phyloP scores from a whole-genome alignment of 1,140 invertebrate genomes.

The Leptinotarsa lineolata region DNA sequence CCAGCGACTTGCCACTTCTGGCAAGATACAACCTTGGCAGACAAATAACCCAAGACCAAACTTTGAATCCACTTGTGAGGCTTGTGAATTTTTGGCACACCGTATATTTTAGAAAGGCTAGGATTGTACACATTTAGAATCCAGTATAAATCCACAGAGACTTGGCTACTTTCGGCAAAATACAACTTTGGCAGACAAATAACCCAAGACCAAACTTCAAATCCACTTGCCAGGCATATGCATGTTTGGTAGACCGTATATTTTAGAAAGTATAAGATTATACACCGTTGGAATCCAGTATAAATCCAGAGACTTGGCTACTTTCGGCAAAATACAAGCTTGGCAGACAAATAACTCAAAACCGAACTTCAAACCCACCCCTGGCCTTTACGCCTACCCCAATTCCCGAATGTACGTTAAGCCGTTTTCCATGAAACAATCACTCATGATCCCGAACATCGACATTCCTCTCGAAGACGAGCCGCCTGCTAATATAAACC shows the following conservation, averaged over 20 bases:
- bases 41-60: too few species aligned
- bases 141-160: too few species aligned
- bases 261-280: too few species aligned
- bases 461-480: conserved; percentile 10
- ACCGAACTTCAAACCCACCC: background rate
- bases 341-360: too few species aligned
- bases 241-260: too few species aligned
- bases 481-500: conserved; percentile 36
- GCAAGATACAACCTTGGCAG: background rate
- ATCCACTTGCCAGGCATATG: background rate
- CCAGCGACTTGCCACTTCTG: too few species aligned
- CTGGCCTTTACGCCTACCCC: background rate
- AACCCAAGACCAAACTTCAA: too few species aligned
- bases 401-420: background rate
- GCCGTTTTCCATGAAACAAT: conserved; percentile 27
- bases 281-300: too few species aligned
- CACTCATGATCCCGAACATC: conserved; percentile 27
- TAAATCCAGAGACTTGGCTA: background rate
- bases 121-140: too few species aligned
- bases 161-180: too few species aligned
- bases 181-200: background rate
- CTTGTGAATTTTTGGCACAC: too few species aligned
- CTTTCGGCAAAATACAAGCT: background rate
- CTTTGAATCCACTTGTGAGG: background rate
- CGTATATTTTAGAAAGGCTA: too few species aligned